A percentile compares a stretch with the other conserved stretches of the same genome.
Conservation (phyloP, 2,888 invertebrate genomes). For the Xestia sexstrigata region DNA sequence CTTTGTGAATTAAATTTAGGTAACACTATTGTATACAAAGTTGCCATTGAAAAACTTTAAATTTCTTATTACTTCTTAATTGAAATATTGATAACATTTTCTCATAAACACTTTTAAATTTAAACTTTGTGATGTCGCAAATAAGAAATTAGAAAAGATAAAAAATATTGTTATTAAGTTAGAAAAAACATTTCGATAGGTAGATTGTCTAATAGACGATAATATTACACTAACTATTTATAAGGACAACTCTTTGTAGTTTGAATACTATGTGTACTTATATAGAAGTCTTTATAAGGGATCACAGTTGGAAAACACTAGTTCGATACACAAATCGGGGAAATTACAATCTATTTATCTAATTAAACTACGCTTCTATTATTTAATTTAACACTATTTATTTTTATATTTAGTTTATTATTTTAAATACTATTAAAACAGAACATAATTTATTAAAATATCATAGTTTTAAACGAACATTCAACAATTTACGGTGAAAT, state of each 20-base stretch:
- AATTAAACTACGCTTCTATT: conserved; percentile 55
- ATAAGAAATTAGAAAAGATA: conserved; percentile 39
- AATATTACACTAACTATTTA: conserved; percentile 68
- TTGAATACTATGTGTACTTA: conserved; percentile 80
- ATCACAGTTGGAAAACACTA: conserved; percentile 90
- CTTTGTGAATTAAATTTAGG: conserved; percentile 1
- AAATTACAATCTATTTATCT: conserved; percentile 70
- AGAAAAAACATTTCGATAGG: conserved; percentile 43
- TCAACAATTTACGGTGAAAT: conserved; percentile 22
- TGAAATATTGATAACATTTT: conserved; percentile 23
- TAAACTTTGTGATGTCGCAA: conserved; percentile 24
- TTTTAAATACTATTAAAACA: conserved; percentile 21
- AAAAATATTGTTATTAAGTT: conserved; percentile 29
- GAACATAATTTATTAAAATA: conserved; percentile 22
- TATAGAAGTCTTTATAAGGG: conserved; percentile 90
- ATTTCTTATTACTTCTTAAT: conserved; percentile 9
- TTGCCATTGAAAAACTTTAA: conserved; percentile 21
- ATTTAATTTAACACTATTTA: conserved; percentile 49
- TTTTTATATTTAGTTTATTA: conserved; percentile 26
- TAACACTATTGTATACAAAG: conserved; percentile 21
- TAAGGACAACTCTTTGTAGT: conserved; percentile 74
- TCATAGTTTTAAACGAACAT: conserved; percentile 15
- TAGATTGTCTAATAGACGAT: conserved; percentile 60
- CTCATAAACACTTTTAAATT: neutral
- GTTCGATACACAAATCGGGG: conserved; percentile 82